phyloP scores from a whole-genome alignment of 2,113 vertebrate genomes.

The Urocynchramus pylzowi region DNA sequence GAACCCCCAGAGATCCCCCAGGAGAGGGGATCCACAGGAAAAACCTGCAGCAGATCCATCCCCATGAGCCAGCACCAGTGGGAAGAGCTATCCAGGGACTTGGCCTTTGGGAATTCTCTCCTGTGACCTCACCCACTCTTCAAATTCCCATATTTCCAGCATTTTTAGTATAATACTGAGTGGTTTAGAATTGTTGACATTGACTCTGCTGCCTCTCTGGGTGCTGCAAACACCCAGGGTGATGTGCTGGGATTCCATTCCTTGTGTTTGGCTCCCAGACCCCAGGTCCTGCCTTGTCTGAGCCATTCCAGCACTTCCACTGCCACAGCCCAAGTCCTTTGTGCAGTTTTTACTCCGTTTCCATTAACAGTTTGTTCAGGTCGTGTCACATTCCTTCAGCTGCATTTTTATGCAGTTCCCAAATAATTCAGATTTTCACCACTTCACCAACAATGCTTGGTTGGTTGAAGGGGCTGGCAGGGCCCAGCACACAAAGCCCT shows the following conservation, averaged over 20 bases:
- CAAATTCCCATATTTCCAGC: neutral
- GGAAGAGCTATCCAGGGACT: neutral
- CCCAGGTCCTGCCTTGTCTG: neutral
- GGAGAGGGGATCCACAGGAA: neutral
- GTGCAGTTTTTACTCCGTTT: neutral
- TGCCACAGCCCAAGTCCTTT: neutral
- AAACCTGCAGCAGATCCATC: accelerated
- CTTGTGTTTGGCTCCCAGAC: neutral
- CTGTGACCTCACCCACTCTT: neutral
- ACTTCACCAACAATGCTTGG: neutral
- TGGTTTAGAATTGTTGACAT: neutral
- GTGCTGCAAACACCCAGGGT: accelerated
- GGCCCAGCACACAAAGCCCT: neutral
- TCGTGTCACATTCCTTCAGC: accelerated
- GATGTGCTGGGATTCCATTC: neutral
- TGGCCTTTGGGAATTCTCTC: neutral
- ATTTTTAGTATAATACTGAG: neutral
- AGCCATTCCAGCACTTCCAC: neutral
- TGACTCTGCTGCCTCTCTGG: neutral
- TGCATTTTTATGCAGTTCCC: neutral
- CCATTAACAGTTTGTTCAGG: neutral
- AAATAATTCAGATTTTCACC: no score
- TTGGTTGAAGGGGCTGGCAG: neutral
- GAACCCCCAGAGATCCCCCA: neutral
- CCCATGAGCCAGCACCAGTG: accelerated